phyloP scores from a whole-genome alignment of 1,140 invertebrate genomes.

The Trinorchestia longiramus region DNA sequence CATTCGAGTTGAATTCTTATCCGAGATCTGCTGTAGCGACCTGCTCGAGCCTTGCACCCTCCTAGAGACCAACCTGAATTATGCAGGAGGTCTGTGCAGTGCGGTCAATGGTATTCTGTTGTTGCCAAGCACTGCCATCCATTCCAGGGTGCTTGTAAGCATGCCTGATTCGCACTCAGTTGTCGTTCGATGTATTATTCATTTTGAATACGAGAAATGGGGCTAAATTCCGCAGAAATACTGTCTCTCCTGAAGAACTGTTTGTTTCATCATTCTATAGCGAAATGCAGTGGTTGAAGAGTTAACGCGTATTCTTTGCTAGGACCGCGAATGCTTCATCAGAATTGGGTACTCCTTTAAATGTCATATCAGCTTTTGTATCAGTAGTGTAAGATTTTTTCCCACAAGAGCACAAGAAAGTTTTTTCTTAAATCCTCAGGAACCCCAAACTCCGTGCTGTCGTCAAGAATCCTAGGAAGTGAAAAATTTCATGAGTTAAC shows the following conservation, averaged over 20 bases:
- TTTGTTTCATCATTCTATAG: not conserved
- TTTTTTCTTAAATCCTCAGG: not conserved
- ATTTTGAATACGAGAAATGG: not conserved
- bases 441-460: not conserved
- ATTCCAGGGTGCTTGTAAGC: not conserved
- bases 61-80: not conserved
- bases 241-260: not conserved
- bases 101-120: conserved; percentile 19
- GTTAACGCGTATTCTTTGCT: not conserved
- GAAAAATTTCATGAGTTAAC: not conserved
- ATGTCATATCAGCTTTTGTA: not conserved
- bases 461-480: not conserved
- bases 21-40: not conserved
- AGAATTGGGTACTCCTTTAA: not conserved
- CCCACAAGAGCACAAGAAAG: not conserved
- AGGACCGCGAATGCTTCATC: not conserved
- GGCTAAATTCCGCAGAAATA: not conserved
- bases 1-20: not conserved
- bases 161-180: not conserved
- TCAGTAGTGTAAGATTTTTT: not conserved
- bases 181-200: not conserved
- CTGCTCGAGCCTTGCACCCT: not conserved
- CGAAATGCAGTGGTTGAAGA: not conserved
- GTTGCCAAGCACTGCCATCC: not conserved
- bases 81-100: not conserved